A percentile compares a stretch with the other conserved stretches of the same genome.
Conservation (phyloP, 1,140 invertebrate species). For the Hyles euphorbiae region DNA sequence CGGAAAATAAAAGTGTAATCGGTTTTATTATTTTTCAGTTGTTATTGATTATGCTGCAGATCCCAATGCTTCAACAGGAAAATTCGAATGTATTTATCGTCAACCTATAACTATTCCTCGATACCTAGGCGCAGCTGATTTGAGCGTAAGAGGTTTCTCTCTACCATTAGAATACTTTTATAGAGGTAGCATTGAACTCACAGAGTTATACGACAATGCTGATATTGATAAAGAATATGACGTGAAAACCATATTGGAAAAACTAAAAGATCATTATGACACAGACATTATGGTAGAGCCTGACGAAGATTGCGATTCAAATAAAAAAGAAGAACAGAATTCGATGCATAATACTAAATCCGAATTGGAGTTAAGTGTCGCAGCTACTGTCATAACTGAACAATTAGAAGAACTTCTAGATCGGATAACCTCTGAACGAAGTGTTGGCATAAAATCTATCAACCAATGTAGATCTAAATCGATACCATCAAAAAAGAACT, state of each 20-base stretch:
- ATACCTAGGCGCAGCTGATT: constrained; percentile 36
- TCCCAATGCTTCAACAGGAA: constrained; percentile 71
- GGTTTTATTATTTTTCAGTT: constrained; percentile 55
- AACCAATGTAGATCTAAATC: not conserved
- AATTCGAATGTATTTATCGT: constrained; percentile 75
- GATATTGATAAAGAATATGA: constrained; percentile 38
- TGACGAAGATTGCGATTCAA: constrained; percentile 21
- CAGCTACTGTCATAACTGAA: constrained; percentile 16
- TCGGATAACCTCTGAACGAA: constrained; percentile 23
- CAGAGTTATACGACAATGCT: constrained; percentile 30
- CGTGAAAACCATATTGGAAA: constrained; percentile 33
- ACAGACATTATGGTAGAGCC: constrained; percentile 34
- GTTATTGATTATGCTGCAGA: constrained; percentile 76
- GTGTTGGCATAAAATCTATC: constrained; percentile 14
- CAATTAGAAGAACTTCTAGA: constrained; percentile 28
- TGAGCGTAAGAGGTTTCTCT: constrained; percentile 38
- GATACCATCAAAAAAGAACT: constrained; percentile 1
- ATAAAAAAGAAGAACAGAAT: constrained; percentile 20
- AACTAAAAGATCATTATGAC: constrained; percentile 39
- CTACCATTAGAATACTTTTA: constrained; percentile 57
- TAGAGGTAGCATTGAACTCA: constrained; percentile 40
- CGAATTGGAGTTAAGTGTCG: constrained; percentile 24
- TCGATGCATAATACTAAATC: constrained; percentile 21
- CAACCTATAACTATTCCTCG: constrained; percentile 51
- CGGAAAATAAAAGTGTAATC: not conserved